These are phyloP conservation scores for Tychaedon coryphoeus DNA, from an alignment of 2,113 vertebrate genomes.

Conservation along the genomic window DNA sequence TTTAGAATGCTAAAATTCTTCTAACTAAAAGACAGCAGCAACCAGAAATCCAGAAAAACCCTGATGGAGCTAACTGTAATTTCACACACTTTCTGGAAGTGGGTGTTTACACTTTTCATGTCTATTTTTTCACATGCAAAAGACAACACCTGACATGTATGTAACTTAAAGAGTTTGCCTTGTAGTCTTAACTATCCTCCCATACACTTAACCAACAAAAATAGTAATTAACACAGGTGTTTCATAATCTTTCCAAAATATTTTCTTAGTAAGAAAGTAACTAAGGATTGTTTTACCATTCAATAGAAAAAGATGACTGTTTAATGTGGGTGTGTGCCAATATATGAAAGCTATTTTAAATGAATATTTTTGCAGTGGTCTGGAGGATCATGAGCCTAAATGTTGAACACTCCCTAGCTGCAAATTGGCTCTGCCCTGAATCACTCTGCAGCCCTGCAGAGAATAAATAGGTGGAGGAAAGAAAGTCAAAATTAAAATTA, in stretches of 20 bases:
- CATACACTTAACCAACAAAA: conserved; percentile 40
- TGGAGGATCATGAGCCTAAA: not conserved
- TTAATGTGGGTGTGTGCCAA: not conserved
- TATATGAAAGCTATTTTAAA: conserved; percentile 17
- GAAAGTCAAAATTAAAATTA: not conserved
- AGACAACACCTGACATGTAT: not conserved
- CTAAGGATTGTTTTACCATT: not conserved
- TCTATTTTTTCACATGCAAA: not conserved
- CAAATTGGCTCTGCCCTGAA: not conserved
- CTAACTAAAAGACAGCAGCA: not conserved
- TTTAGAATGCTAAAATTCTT: not conserved
- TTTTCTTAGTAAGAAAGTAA: conserved; percentile 33
- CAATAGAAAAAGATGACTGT: not conserved
- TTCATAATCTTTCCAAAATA: conserved; percentile 6
- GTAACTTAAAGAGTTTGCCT: not conserved
- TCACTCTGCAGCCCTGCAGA: not conserved
- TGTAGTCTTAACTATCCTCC: not conserved
- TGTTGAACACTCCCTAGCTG: not conserved
- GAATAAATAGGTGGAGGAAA: not conserved
- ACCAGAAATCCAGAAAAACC: not conserved
- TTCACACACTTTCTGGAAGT: not conserved
- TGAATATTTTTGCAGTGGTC: not conserved
- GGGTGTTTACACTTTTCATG: not conserved
- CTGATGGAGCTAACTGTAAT: not conserved
- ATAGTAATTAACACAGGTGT: conserved; percentile 21